Evolutionary conservation across 2,797 vertebrate species (phyloP), one percentile per base, ranked within the genome.

Genomic region (Stomatorhinus walkeri): DNA sequence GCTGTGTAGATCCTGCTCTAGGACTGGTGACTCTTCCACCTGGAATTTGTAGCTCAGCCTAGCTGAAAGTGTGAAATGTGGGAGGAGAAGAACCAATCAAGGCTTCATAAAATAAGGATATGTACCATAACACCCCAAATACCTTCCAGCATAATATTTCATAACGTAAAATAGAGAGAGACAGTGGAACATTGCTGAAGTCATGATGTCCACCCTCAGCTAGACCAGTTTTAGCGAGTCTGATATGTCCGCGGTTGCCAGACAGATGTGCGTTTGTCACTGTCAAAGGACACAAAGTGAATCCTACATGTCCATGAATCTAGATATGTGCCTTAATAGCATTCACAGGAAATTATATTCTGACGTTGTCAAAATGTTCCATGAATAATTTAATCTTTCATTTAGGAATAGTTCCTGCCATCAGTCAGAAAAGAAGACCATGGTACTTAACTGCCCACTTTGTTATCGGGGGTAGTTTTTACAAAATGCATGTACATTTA

Each of bases 311-410:
- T 68, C 91, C 90, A 91, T 93, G 91, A 93, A 93, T 92, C 88
- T 88, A 87, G 90, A 79, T 81, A 83, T 91, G 92, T 92, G 91
- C 89, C 59, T 56, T 89, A 87, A 89, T 87, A 83, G 85, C 24
- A 83, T 93, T 91, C 91, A 91, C 92, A 93, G 93, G 93, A 95
- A 94, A 94, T 94, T 90, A 79, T 81, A 89, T 89, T 90, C 91
- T 14, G 88, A 91, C 87, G 91, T 90, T 90, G 89, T 90, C 89
- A 72, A 90, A 85, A 91, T 91, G 52, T 49, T 16, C 79, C 88
- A 88, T 93, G 76, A 93, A 93, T 93, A 91, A 94, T 94, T 94
- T 90, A 94, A 85, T 56, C 64, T 92, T 93, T 93, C 91, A 94
- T 93, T 93, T 92, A 85, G 86, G 90, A 89, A 90, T 91, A 89